Evolutionary conservation across 1,140 invertebrate genomes (phyloP), one percentile per base, ranked within the genome.

Genomic region (Drosophila paulistorum): DNA sequence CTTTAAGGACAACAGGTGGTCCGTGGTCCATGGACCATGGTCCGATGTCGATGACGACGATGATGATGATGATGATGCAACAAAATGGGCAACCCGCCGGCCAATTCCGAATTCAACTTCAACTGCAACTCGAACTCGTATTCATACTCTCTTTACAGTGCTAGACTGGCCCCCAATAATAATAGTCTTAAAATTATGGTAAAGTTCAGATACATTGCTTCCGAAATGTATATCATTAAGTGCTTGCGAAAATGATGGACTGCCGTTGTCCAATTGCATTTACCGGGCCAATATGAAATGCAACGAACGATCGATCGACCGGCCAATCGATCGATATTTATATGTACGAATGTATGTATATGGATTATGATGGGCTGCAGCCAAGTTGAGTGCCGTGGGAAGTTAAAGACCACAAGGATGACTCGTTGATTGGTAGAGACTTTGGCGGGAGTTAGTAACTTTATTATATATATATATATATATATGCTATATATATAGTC

Each of bases 1-100:
- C 82, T 86, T 86, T 68, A 87, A 89, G 84, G 84, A 87, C 84
- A 84, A 87, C 84, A 87, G 84, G 84, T 87, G 84, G 80, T 84
- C 84, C 54, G 7, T 6, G 7, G 17, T 9, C 9, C 35, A 37
- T 37, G 35, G 30, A 48, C 20, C 54, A 68, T 45, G 45, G 14
- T 68, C 4, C 41, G 5, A 26, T 42, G 75, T 59, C 61, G 63
- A 51, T 64, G 26, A 30, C 26, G 26, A 20, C 74, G 37, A 30
- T 62, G 26, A 65, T 57, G 63, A 54, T 67, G 62, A 62, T 76
- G 70, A 76, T 68, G 71, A 70, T 73, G 73, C 62, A 62, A 41
- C 37, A 58, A 76, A 64, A 33, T 54, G 65, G 57, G 69, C 76
- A 74, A 65, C 35, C 70, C 60, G 69, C 69, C 11, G 63, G 61